phyloP scores from a whole-genome alignment of 2,797 vertebrate genomes.

The Silurus lanzhouensis region DNA sequence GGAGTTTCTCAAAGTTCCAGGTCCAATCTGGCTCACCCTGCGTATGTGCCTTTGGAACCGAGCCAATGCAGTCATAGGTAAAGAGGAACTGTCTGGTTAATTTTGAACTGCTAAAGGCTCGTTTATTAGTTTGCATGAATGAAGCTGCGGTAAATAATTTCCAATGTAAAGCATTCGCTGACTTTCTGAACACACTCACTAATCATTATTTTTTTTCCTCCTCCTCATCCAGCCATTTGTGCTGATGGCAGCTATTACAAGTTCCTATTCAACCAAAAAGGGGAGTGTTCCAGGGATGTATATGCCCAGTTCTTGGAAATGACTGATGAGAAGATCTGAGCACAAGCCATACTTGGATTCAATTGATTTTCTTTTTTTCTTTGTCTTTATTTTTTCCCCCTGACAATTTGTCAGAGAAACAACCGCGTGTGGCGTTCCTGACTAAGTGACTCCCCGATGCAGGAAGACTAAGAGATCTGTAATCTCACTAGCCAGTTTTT shows the following conservation, averaged over 20 bases:
- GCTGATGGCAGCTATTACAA: conserved; percentile 99
- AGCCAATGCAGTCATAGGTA: conserved; percentile 94
- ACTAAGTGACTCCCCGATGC: conserved; percentile 26
- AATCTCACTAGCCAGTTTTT: conserved; percentile 28
- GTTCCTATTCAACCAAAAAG: conserved; percentile 98
- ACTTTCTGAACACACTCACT: conserved; percentile 20
- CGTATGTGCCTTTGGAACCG: conserved; percentile 98
- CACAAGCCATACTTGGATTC: conserved; percentile 41
- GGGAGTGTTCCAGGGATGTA: conserved; percentile 93
- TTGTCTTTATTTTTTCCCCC: background rate
- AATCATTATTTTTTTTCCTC: conserved; percentile 1
- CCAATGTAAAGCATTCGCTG: background rate
- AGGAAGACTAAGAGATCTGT: conserved; percentile 33
- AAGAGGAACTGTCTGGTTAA: conserved; percentile 7
- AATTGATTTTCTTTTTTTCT: conserved; percentile 14
- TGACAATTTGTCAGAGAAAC: conserved; percentile 33
- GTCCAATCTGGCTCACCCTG: conserved; percentile 96
- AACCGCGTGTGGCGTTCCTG: conserved; percentile 24
- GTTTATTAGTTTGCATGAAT: background rate
- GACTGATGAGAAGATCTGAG: conserved; percentile 96
- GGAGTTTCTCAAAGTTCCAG: conserved; percentile 99
- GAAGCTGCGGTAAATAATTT: background rate
- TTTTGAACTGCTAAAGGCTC: background rate
- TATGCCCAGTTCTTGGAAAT: conserved; percentile 99
- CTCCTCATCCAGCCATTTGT: conserved; percentile 85